Evolutionary conservation across 30 jellyfish, hydroid and myxozoan species (phyloP).

Genomic region (Catostylus mosaicus): DNA sequence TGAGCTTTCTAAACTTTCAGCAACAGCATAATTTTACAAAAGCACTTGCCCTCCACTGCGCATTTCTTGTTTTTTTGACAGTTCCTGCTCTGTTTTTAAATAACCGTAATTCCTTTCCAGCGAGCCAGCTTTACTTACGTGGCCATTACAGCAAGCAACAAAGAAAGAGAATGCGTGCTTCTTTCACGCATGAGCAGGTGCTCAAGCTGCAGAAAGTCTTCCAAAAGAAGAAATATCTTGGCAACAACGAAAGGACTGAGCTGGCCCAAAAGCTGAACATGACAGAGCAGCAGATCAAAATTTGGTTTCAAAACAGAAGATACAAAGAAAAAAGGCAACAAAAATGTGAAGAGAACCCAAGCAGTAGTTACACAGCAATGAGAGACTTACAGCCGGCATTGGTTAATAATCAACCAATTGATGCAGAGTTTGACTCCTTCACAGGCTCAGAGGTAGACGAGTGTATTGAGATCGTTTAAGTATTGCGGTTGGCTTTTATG

Average conservation of each 20-base stretch:
- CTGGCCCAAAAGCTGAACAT: slow-evolving; percentile 48
- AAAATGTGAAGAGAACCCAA: neutral
- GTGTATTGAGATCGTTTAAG: slow-evolving; percentile 20
- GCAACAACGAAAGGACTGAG: slow-evolving; percentile 42
- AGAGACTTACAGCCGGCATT: neutral
- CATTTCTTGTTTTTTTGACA: too few species aligned
- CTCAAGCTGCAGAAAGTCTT: slow-evolving; percentile 46
- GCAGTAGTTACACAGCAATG: neutral
- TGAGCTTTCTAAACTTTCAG: too few species aligned
- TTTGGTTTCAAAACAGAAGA: slow-evolving; percentile 69
- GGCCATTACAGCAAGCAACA: slow-evolving; percentile 13
- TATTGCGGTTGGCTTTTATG: too few species aligned
- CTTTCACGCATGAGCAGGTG: slow-evolving; percentile 59
- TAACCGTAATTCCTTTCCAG: too few species aligned
- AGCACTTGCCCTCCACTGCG: too few species aligned
- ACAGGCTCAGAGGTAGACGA: slow-evolving; percentile 34
- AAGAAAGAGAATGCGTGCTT: slow-evolving; percentile 59
- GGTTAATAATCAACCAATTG: neutral
- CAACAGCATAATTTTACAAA: too few species aligned
- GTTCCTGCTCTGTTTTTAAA: too few species aligned
- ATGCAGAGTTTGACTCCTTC: slow-evolving; percentile 9
- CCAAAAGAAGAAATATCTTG: slow-evolving; percentile 44
- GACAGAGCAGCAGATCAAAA: slow-evolving; percentile 64
- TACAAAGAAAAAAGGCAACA: slow-evolving; percentile 52
- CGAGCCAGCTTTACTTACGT: slow-evolving; percentile 32